Percentiles rank a stretch among this genome's conserved stretches.
These are phyloP conservation scores for Pyrgilauda ruficollis DNA, from an alignment of 2,113 vertebrate genomes.

Conservation along the genomic window DNA sequence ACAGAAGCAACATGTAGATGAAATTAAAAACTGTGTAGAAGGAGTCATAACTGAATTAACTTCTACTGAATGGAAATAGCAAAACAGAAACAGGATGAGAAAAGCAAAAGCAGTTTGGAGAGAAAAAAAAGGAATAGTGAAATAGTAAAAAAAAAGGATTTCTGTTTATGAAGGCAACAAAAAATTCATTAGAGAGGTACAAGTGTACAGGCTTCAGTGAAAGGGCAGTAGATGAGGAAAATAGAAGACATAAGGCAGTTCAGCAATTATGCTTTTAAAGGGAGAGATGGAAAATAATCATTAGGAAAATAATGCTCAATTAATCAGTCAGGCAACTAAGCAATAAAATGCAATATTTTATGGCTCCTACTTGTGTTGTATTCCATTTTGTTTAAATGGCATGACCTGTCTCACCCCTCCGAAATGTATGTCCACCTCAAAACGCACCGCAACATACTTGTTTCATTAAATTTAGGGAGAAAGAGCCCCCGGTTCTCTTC, in stretches of 20 bases:
- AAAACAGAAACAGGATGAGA: not conserved
- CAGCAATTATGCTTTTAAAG: not conserved
- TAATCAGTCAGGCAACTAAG: slow-evolving; percentile 6
- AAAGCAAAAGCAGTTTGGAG: not conserved
- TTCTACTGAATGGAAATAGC: not conserved
- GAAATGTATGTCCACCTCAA: too few species aligned
- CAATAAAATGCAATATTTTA: not conserved
- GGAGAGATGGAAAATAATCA: not conserved
- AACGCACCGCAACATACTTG: too few species aligned
- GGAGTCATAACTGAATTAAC: not conserved
- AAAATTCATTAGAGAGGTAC: not conserved
- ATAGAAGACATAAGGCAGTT: not conserved
- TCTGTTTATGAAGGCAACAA: not conserved
- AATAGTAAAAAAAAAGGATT: not conserved
- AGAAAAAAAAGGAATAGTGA: not conserved
- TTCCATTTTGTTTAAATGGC: too few species aligned
- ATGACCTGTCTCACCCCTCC: too few species aligned
- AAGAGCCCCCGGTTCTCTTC: not conserved
- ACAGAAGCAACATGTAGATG: not conserved
- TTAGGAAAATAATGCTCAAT: slow-evolving; percentile 6
- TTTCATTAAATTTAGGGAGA: not conserved
- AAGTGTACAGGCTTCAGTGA: not conserved
- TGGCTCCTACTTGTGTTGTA: not conserved
- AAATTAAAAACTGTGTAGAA: not conserved
- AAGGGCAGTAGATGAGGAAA: not conserved